Percentiles rank a stretch among this genome's conserved stretches.
phyloP scores from a whole-genome alignment of 2,797 vertebrate species.

The Mus spretus region DNA sequence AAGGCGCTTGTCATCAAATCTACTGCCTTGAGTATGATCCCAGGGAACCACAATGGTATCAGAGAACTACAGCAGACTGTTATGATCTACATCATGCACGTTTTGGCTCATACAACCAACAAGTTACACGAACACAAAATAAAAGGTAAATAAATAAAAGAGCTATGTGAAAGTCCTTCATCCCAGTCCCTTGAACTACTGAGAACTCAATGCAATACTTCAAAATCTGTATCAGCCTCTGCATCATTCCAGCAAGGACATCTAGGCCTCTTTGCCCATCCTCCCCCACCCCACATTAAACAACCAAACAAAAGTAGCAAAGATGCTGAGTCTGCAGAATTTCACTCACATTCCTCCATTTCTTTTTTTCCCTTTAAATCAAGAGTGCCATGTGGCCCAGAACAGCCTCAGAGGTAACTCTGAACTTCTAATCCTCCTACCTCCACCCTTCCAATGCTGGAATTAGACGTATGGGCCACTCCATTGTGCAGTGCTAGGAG shows the following conservation, averaged over 20 bases:
- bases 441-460: neutral
- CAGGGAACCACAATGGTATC: neutral
- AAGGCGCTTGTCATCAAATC: neutral
- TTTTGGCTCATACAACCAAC: neutral
- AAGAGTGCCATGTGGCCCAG: neutral
- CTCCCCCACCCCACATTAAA: neutral
- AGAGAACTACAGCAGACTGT: neutral
- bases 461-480: neutral
- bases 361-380: neutral
- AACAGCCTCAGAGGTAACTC: neutral
- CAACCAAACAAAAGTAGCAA: neutral
- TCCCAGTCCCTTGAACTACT: neutral
- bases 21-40: neutral
- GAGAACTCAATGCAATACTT: neutral
- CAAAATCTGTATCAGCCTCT: neutral
- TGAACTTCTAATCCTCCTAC: neutral
- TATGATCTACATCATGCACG: neutral
- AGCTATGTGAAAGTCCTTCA: neutral
- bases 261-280: neutral
- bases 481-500: neutral
- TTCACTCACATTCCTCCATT: neutral
- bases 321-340: constrained; percentile 51
- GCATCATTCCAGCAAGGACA: neutral
- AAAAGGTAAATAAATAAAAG: neutral
- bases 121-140: neutral